These are phyloP conservation scores for Hippoglossus hippoglossus DNA, from an alignment of 2,797 vertebrate species.

Conservation along the genomic window DNA sequence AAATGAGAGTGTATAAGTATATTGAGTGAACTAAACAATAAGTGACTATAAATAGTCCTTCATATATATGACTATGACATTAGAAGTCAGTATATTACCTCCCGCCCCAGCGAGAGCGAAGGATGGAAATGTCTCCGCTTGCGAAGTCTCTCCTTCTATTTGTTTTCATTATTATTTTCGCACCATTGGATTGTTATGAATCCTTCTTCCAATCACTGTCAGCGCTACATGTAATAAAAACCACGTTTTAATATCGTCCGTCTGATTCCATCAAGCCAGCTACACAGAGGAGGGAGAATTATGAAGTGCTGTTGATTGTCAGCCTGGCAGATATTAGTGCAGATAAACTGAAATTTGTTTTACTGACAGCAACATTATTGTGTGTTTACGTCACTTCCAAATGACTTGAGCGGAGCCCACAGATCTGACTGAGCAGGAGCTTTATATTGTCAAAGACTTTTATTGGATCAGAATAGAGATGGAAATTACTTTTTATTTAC, in stretches of 20 bases:
- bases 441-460: constrained; percentile 36
- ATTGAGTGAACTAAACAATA: neutral
- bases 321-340: constrained; percentile 59
- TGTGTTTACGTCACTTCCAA: constrained; percentile 50
- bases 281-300: constrained; percentile 43
- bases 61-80: constrained; percentile 7
- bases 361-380: constrained; percentile 67
- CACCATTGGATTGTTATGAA: constrained; percentile 39
- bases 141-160: constrained; percentile 38
- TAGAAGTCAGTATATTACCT: constrained; percentile 14
- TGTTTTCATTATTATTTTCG: constrained; percentile 60
- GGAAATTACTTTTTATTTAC: constrained; percentile 22
- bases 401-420: constrained; percentile 22
- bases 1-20: too few relatives aligned
- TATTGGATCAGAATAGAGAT: constrained; percentile 17
- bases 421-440: constrained; percentile 15
- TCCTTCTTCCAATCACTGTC: constrained; percentile 42
- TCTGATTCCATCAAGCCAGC: constrained; percentile 56
- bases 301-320: constrained; percentile 51
- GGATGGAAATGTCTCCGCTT: constrained; percentile 27
- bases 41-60: neutral
- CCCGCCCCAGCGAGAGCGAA: constrained; percentile 1
- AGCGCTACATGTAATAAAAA: constrained; percentile 65
- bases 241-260: constrained; percentile 64
- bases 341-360: constrained; percentile 66